phyloP scores from a whole-genome alignment of 2,797 vertebrate species.

The Lacerta agilis region DNA sequence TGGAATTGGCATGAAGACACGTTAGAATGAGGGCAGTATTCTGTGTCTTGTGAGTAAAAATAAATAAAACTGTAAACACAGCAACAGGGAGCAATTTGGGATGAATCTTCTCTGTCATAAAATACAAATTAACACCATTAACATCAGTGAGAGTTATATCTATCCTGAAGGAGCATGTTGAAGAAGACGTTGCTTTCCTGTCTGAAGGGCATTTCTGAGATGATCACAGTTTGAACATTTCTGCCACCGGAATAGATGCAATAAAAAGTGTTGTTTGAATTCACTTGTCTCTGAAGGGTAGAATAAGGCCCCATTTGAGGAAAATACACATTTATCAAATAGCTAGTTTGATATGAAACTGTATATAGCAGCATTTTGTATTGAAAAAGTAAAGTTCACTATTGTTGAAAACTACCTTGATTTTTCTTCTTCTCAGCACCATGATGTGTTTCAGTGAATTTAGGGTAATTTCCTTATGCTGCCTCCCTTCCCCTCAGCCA shows the following conservation, averaged over 20 bases:
- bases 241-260: background rate
- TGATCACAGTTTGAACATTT: background rate
- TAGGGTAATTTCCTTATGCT: background rate
- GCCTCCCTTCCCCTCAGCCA: background rate
- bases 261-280: slow-evolving; percentile 7
- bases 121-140: background rate
- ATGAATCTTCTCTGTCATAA: background rate
- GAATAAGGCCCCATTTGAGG: background rate
- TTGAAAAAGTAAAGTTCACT: background rate
- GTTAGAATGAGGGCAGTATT: too few species aligned
- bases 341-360: background rate
- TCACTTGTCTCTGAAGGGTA: slow-evolving; percentile 8
- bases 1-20: too few species aligned
- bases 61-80: too few species aligned
- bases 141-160: background rate
- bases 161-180: background rate
- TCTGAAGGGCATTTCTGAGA: background rate
- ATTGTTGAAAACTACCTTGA: background rate
- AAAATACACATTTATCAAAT: slow-evolving; percentile 5
- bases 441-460: background rate
- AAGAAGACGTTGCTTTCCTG: background rate
- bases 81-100: background rate
- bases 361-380: background rate
- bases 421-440: background rate
- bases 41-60: too few species aligned